These are phyloP conservation scores for Cantharis flavilabris DNA, from an alignment of 2,888 invertebrate species.

Conservation along the genomic window DNA sequence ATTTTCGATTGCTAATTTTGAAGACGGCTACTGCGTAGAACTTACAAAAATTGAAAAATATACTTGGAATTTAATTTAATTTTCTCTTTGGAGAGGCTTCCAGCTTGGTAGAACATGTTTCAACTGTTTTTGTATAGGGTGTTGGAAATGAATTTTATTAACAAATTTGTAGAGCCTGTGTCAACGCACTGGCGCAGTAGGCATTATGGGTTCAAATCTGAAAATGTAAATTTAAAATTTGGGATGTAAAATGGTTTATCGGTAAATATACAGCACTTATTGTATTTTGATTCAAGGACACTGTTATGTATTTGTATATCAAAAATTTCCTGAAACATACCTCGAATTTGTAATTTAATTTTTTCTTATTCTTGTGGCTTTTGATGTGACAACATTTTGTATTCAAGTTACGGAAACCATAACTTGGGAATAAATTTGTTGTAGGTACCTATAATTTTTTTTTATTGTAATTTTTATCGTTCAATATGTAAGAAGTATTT, in stretches of 20 bases:
- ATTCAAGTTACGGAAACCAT: background rate
- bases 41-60: background rate
- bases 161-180: background rate
- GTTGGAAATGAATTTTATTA: no score
- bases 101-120: no score
- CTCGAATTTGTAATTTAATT: background rate
- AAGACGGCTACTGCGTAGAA: background rate
- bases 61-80: no score
- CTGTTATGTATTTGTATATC: background rate
- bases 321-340: background rate
- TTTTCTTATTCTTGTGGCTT: background rate
- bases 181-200: background rate
- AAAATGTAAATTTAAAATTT: background rate
- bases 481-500: background rate
- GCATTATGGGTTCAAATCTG: background rate
- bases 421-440: background rate
- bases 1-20: background rate
- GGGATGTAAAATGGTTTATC: background rate
- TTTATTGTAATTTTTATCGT: background rate
- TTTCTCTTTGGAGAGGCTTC: no score
- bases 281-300: background rate
- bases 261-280: background rate
- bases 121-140: no score
- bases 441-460: background rate
- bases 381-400: background rate